Evolutionary conservation across 2,888 invertebrate genomes (phyloP), one percentile per base, ranked within the genome.

Genomic region (Acrobasis suavella): DNA sequence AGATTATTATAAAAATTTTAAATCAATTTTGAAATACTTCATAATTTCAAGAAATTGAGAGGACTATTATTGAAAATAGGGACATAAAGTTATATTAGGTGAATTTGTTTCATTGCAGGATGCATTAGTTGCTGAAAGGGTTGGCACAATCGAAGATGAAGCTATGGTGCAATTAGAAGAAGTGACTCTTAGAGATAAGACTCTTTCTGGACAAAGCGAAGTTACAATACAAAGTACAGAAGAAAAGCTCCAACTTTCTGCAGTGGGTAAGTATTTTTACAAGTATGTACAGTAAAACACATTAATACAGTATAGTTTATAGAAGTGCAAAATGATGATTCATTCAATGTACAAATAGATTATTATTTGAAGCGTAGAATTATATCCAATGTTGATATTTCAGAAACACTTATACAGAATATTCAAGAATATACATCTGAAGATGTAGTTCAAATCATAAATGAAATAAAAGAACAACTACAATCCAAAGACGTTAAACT

Each of bases 321-420:
- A 22, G 22, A 2, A 3, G 3, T 3, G 1, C 3, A 22, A 22
- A 22, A 22, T 22, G 22, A 22, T 2, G 22, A 2, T 22, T 22
- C 22, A 22, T 22, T 22, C 1, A 3, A 22, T 22, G 2, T 22
- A 3, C 22, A 22, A 22, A 22, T 22, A 22, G 22, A 1, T 2
- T 22, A 3, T 22, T 1, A 22, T 22, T 22, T 22, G 22, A 22
- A 42, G 46, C 46, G 3, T 14, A 46, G n/a, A 46, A 17, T 55
- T 38, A 15, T 55, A 55, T 12, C 39, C 55, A 55, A 39, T 16
- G n/a, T 55, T 55, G 39, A 58, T 9, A 50, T 51, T 58, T 58
- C 16, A 50, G 52, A 52, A 49, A 55, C 62, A 62, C 55, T 54
- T 46, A 9, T 49, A 62, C 55, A 62, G 16, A 55, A 39, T 1